Evolutionary conservation across 1,140 invertebrate genomes (phyloP).

Genomic region (Melanaphis sacchari): DNA sequence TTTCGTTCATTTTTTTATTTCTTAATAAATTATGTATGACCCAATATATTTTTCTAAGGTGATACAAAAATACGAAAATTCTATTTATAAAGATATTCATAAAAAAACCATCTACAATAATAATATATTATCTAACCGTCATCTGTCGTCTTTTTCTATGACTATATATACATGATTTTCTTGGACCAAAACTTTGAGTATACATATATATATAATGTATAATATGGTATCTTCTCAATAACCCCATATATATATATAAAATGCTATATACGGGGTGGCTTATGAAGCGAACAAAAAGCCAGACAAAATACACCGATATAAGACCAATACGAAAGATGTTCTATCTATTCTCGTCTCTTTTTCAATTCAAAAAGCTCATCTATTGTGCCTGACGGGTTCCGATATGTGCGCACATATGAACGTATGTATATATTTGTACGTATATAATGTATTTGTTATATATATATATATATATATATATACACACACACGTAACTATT

Average conservation of each 20-base stretch:
- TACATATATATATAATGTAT: not conserved
- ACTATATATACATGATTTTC: not conserved
- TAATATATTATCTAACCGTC: not conserved
- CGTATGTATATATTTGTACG: not conserved
- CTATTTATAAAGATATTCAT: not conserved
- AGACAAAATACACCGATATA: not conserved
- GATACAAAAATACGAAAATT: not conserved
- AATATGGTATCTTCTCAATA: not conserved
- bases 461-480: not conserved
- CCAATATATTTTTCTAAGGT: not conserved
- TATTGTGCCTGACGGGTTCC: conserved; percentile 31
- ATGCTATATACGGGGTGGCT: not conserved
- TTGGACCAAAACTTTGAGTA: not conserved
- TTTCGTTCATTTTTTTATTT: not conserved
- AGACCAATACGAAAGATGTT: conserved; percentile 22
- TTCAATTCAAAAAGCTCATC: conserved; percentile 44
- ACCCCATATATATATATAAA: not conserved
- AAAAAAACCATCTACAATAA: not conserved
- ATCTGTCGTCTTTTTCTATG: not conserved
- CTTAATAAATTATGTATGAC: not conserved
- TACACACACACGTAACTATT: not conserved
- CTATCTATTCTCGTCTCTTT: conserved; percentile 20
- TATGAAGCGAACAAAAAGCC: conserved; percentile 13
- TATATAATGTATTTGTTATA: not conserved
- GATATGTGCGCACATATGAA: not conserved